Conservation (phyloP, 92 coral and sea anemone genomes). For the Heteractis magnifica region DNA sequence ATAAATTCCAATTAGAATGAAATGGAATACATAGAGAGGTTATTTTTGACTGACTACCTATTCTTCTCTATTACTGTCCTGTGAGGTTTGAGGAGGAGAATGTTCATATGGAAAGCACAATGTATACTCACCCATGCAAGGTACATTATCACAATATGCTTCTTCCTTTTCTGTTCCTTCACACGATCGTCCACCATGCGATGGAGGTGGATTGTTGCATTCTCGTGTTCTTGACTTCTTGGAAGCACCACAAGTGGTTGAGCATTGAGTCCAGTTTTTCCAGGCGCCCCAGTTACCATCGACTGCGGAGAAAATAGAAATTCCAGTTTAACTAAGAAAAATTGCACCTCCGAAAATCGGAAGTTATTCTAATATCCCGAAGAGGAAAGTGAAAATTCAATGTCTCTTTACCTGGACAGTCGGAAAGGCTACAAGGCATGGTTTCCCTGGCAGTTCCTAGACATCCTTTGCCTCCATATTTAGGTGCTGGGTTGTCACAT, state of each 20-base stretch:
- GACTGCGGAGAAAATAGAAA: conserved; percentile 34
- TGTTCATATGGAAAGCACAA: neutral
- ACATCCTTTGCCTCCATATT: conserved; percentile 84
- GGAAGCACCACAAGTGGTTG: conserved; percentile 84
- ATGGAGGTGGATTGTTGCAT: conserved; percentile 79
- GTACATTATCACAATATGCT: conserved; percentile 71
- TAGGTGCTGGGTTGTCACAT: conserved; percentile 94
- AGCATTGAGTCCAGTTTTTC: conserved; percentile 78
- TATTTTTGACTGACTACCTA: neutral
- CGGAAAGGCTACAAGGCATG: conserved; percentile 94
- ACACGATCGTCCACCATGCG: conserved; percentile 81
- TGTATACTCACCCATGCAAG: conserved; percentile 62
- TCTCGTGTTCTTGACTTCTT: conserved; percentile 79
- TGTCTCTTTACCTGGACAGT: conserved; percentile 79
- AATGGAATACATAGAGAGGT: neutral
- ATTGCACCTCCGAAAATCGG: neutral
- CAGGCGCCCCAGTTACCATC: conserved; percentile 81
- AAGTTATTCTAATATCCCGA: neutral
- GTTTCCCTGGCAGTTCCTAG: conserved; percentile 82
- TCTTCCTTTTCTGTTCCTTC: conserved; percentile 82
- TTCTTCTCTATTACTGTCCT: neutral
- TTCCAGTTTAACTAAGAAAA: neutral
- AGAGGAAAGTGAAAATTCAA: neutral
- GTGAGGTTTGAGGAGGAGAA: neutral
- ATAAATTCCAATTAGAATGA: neutral